Percentiles rank a stretch among this genome's conserved stretches.
Conservation (phyloP, 2,888 invertebrate genomes). For the Drosophila paramelanica region DNA sequence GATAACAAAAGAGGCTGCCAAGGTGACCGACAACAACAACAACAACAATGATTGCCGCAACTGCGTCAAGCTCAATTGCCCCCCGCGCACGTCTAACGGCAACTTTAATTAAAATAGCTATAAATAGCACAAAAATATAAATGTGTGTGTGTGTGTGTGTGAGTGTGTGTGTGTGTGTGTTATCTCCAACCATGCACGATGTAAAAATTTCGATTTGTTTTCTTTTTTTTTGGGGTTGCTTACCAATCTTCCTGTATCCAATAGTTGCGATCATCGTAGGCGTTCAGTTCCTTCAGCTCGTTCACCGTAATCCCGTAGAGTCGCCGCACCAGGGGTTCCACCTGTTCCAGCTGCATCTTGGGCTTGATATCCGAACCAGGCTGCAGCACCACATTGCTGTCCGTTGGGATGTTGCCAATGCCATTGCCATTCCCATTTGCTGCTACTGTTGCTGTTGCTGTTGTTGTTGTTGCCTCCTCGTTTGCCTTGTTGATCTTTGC, state of each 20-base stretch:
- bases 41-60: background rate
- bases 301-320: conserved; percentile 84
- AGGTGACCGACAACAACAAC: conserved; percentile 43
- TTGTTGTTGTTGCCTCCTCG: conserved; percentile 20
- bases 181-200: background rate
- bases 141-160: conserved; percentile 7
- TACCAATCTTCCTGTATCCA: conserved; percentile 84
- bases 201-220: conserved; percentile 25
- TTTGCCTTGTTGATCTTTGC: conserved; percentile 50
- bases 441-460: conserved; percentile 21
- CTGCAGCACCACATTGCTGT: conserved; percentile 56
- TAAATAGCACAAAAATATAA: conserved; percentile 26
- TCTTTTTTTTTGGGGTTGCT: conserved; percentile 44
- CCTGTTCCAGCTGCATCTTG: conserved; percentile 75
- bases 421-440: conserved; percentile 19
- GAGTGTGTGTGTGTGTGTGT: conserved; percentile 1
- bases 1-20: conserved; percentile 55
- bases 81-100: conserved; percentile 25
- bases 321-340: conserved; percentile 81
- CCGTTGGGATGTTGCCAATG: conserved; percentile 11
- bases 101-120: conserved; percentile 66
- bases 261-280: conserved; percentile 85
- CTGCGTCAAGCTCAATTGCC: conserved; percentile 58
- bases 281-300: conserved; percentile 82
- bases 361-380: conserved; percentile 84